Evolutionary conservation across 2,797 vertebrate genomes (phyloP).

Genomic region (Glyptemys insculpta): DNA sequence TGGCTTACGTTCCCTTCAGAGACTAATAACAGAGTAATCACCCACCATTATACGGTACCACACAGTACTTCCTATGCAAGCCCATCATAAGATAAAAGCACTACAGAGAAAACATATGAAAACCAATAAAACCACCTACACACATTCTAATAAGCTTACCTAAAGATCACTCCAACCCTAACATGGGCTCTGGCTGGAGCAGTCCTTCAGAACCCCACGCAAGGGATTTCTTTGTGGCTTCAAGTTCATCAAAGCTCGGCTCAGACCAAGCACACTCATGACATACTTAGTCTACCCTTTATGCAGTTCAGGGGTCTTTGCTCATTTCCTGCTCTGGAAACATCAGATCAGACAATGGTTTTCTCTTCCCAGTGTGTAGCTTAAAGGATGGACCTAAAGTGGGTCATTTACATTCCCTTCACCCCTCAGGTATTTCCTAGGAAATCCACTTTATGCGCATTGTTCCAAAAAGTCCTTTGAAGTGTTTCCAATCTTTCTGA

Average conservation of each 20-base stretch:
- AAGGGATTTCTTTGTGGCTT: background rate
- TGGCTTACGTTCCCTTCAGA: background rate
- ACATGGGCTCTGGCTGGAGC: background rate
- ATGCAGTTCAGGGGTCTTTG: background rate
- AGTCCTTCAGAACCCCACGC: background rate
- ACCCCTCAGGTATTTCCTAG: background rate
- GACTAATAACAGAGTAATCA: background rate
- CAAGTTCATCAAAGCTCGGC: background rate
- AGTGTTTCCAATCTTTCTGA: background rate
- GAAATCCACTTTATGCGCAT: background rate
- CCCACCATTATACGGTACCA: background rate
- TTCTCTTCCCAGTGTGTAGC: background rate
- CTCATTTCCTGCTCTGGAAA: no score
- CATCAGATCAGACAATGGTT: background rate
- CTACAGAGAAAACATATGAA: background rate
- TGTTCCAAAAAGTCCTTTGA: background rate
- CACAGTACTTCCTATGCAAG: background rate
- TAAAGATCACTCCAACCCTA: background rate
- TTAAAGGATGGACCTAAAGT: background rate
- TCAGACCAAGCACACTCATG: background rate
- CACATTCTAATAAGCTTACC: background rate
- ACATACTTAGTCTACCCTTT: background rate
- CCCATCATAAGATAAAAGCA: background rate
- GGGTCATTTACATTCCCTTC: background rate
- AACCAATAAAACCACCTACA: background rate